Evolutionary conservation across 2,888 invertebrate genomes (phyloP), one percentile per base, ranked within the genome.

Genomic region (Artemia sinica): DNA sequence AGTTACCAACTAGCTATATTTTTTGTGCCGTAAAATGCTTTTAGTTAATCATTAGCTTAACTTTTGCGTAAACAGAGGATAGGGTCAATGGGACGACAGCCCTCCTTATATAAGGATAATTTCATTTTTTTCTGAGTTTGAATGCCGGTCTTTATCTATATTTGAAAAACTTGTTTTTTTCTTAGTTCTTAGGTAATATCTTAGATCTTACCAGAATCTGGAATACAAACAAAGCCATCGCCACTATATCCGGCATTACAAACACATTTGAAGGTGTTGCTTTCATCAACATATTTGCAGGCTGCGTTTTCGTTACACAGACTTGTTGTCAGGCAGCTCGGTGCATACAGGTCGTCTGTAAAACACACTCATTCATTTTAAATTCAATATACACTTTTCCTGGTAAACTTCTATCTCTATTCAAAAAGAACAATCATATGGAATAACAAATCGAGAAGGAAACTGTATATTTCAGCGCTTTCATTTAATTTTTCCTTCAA

Each of bases 171-270:
- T 41, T 41, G 3, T 41, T 41, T 41, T 41, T 41, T 41, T 6
- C 6, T 41, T 41, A 41, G 41, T 41, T 41, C 6, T 41, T 41
- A 41, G 6, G 6, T 41, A 3, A 41, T 41, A 41, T 41, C 41
- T 41, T 41, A 41, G 28, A 52, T 10, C 75, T 71, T 77, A 80
- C 81, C 80, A 75, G 76, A 78, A 73, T 84, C 83, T 2, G 80
- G 68, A 48, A 58, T 81, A 75, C 92, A 93, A 73, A 82, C 83
- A 71, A 82, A 83, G 9, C 91, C 92, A 76, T 93, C 89, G 28
- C 93, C 93, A 75, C 85, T 84, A 78, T 84, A 93, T 8, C 90
- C 91, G n/a, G 84, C 82, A 70, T 85, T 86, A 76, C 94, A 94
- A 65, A 84, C 82, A 75, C 94, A 94, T 70, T 80, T 78, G 74